Conservation (phyloP, 2,113 vertebrate species). For the Rhinoderma darwinii region DNA sequence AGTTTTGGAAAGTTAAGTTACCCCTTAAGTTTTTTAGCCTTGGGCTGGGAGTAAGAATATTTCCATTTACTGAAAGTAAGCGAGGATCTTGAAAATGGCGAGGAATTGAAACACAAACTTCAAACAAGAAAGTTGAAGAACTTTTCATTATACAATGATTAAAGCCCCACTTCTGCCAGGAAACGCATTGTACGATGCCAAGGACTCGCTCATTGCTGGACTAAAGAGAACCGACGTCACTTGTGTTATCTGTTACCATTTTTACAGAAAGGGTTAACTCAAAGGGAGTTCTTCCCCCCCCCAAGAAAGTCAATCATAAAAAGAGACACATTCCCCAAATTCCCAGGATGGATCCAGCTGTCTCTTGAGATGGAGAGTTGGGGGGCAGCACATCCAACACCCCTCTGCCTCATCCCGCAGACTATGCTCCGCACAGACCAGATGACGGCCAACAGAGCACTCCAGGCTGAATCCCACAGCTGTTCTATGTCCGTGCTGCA, state of each 20-base stretch:
- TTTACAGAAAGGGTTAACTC: neutral
- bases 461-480: neutral
- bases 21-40: too few relatives aligned
- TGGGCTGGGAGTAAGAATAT: too few relatives aligned
- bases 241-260: neutral
- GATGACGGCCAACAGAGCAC: neutral
- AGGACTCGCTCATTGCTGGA: neutral
- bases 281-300: neutral
- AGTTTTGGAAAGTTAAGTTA: too few relatives aligned
- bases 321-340: constrained; percentile 35
- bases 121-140: neutral
- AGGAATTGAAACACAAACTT: too few relatives aligned
- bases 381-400: neutral
- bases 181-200: neutral
- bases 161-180: too few relatives aligned
- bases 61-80: too few relatives aligned
- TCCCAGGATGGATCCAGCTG: constrained; percentile 41
- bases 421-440: neutral
- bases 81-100: too few relatives aligned
- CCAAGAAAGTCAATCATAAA: neutral
- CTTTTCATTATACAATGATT: too few relatives aligned
- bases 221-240: too few relatives aligned
- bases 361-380: neutral
- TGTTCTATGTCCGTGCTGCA: neutral
- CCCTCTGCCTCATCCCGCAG: constrained; percentile 3